phyloP scores from a whole-genome alignment of 2,888 invertebrate species.

The Metopia argyrocephala region DNA sequence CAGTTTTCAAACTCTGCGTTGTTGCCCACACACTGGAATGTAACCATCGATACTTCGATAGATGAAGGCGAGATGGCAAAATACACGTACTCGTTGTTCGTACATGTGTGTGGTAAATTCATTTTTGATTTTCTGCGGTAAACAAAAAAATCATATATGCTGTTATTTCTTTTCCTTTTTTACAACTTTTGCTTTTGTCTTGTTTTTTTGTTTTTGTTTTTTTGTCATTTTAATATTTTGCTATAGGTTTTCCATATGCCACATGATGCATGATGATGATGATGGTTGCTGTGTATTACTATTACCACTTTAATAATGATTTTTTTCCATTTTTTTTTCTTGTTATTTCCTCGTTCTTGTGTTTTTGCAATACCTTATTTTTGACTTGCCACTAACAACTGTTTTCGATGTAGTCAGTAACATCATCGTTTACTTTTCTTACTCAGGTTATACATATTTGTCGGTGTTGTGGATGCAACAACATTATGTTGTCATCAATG shows the following conservation, averaged over 20 bases:
- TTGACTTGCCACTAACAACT: conserved; percentile 9
- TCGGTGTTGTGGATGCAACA: conserved; percentile 9
- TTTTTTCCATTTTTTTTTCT: conserved; percentile 4
- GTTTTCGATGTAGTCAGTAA: conserved; percentile 55
- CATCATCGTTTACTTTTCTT: conserved; percentile 11
- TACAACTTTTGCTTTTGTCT: too few species aligned
- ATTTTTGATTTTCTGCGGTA: conserved; percentile 18
- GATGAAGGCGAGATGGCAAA: too few species aligned
- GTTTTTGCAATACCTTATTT: too few species aligned
- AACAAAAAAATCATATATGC: neutral
- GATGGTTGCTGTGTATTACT: conserved; percentile 18
- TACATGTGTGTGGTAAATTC: conserved; percentile 13
- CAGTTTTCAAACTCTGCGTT: too few species aligned
- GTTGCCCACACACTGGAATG: too few species aligned
- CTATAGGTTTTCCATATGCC: neutral
- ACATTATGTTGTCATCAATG: conserved; percentile 57
- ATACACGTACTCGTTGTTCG: too few species aligned
- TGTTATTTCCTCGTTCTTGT: neutral
- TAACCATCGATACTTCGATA: too few species aligned
- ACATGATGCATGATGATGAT: too few species aligned
- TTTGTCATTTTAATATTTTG: neutral
- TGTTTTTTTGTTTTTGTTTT: too few species aligned
- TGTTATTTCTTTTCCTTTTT: too few species aligned
- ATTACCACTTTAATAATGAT: neutral
- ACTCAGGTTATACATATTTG: neutral